Base-by-base conservation (phyloP, 2,797 vertebrate species). In the Peromyscus eremicus region DNA sequence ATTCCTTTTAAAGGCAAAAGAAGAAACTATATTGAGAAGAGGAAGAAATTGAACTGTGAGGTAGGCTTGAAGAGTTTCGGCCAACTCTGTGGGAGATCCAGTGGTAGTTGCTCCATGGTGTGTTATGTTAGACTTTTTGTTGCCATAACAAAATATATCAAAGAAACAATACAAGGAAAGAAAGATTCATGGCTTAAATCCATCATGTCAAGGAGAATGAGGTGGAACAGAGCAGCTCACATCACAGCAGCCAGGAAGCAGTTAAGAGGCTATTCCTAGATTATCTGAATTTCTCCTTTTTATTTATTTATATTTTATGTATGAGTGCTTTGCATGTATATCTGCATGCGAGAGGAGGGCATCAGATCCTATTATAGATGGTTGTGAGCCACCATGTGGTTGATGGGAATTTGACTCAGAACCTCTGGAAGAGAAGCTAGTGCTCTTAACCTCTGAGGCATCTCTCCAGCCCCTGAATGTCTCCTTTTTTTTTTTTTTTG, bases 1-100 rank as follows among this genome's bases (percentile, higher is more conserved):
- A 55, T 88, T 95, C n/a, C 34, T 85, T 52, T 87, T 93, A 62
- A 76, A 76, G 81, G n/a, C 34, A 76, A 91, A 40, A 57, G 52
- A 77, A 21, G 57, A 64, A 77, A 64, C 19, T 77, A 43, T 71
- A 46, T 27, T 77, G 82, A 40, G 43, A 60, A 46, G 40, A 91
- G 29, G 55, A 88, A 90, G 52, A 83, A 70, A 75, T 12, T 57
- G 71, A 93, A 71, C 32, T 83, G 52, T 66, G 37, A 91, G 62
- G 46, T 49, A 89, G 71, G 64, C 46, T 23, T 92, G 88, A 64
- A 23, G 79, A 91, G 6, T 57, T 17, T 43, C 57, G 9, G 8
- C 37, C 55, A 89, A 46, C 46, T 66, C 73, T 75, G 0, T 40
- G 40, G 37, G 25, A n/a, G 46, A 57, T 80, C 46, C 83, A 80